Conservation (phyloP, 2,888 invertebrate species). For the Apotomis capreana region DNA sequence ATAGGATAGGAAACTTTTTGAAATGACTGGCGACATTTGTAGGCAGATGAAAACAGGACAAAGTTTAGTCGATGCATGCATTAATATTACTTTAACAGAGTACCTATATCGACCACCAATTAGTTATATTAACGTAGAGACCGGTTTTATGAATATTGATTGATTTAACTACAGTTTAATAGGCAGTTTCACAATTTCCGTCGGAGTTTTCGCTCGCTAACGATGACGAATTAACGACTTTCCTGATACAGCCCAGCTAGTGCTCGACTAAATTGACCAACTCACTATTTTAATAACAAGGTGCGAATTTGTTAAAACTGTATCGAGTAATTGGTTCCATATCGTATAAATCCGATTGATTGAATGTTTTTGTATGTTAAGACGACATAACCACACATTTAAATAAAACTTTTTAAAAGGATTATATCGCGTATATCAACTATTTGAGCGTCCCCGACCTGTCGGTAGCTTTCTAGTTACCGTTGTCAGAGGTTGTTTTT, state of each 20-base stretch:
- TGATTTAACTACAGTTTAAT: conserved; percentile 23
- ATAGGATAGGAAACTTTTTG: no score
- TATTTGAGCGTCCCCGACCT: no score
- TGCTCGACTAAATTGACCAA: conserved; percentile 27
- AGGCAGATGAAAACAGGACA: no score
- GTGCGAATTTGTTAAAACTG: not conserved
- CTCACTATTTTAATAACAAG: conserved; percentile 25
- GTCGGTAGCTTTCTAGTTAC: no score
- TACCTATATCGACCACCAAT: not conserved
- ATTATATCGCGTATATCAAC: no score
- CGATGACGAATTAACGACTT: conserved; percentile 37
- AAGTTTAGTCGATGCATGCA: no score
- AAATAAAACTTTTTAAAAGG: no score
- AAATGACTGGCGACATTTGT: no score
- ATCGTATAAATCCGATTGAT: no score
- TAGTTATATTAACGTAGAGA: conserved; percentile 7
- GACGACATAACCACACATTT: no score
- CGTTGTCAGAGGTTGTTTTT: no score
- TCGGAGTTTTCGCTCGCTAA: conserved; percentile 20
- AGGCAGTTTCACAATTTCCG: conserved; percentile 23
- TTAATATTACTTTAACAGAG: not conserved
- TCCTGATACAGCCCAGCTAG: conserved; percentile 23
- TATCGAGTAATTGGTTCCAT: not conserved
- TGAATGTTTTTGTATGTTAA: no score
- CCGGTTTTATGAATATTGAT: conserved; percentile 10